These are phyloP conservation scores for Amphiprion clarkii DNA, from an alignment of 2,797 vertebrate species.

Conservation along the genomic window DNA sequence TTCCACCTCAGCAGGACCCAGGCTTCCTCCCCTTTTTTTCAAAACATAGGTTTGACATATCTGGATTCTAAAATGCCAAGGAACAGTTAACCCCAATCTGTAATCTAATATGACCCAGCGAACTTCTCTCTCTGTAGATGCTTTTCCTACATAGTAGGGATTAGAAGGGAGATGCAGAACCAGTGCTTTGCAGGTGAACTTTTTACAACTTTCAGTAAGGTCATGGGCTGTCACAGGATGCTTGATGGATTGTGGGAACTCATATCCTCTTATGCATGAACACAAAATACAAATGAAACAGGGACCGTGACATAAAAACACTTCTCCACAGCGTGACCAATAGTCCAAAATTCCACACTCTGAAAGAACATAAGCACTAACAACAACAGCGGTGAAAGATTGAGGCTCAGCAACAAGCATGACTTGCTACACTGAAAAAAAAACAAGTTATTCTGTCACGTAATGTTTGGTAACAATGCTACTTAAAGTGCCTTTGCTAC, in stretches of 20 bases:
- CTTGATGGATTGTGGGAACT: neutral
- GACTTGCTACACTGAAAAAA: neutral
- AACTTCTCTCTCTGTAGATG: neutral
- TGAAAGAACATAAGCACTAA: neutral
- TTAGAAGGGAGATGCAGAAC: neutral
- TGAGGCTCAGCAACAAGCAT: neutral
- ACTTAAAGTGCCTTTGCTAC: neutral
- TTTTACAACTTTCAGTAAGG: constrained; percentile 1
- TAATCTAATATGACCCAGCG: neutral
- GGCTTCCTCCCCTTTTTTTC: no score
- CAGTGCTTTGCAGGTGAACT: constrained; percentile 2
- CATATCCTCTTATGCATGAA: neutral
- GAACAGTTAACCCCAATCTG: constrained; percentile 1
- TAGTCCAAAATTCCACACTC: no score
- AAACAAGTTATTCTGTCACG: neutral
- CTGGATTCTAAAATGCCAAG: neutral
- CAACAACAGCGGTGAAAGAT: neutral
- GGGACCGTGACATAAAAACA: no score
- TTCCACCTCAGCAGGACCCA: neutral
- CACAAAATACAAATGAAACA: neutral
- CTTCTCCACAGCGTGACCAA: neutral
- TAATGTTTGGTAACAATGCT: neutral
- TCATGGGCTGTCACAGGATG: neutral
- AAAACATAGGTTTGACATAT: neutral
- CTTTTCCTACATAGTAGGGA: neutral